Percentiles rank a stretch among this genome's conserved stretches.
Evolutionary conservation across 1,140 invertebrate species (phyloP).

Genomic region (Drosophila jambulina): DNA sequence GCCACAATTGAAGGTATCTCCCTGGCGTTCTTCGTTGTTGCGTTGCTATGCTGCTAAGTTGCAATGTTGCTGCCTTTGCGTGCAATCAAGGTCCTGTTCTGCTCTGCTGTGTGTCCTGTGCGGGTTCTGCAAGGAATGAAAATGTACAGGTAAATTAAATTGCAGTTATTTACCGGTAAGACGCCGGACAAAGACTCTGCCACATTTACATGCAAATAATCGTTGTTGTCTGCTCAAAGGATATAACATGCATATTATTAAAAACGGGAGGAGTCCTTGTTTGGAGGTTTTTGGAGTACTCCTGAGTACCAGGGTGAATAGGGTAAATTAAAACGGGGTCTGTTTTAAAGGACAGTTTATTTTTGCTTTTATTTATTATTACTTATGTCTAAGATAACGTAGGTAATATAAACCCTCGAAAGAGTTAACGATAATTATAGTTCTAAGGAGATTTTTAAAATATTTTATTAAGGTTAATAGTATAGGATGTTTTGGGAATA

Average conservation of each 20-base stretch:
- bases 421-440: background rate
- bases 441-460: background rate
- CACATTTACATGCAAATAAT: constrained; percentile 51
- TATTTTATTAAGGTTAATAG: background rate
- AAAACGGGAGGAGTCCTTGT: constrained; percentile 2
- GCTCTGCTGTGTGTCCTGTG: constrained; percentile 1
- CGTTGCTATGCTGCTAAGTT: constrained; percentile 49
- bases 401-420: background rate
- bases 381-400: background rate
- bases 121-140: constrained; percentile 36
- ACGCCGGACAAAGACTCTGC: constrained; percentile 37
- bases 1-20: constrained; percentile 72
- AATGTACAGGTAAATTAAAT: constrained; percentile 45
- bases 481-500: too few species aligned
- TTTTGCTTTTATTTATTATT: background rate
- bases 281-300: background rate
- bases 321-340: background rate
- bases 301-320: too few species aligned
- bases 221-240: constrained; percentile 21
- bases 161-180: constrained; percentile 44
- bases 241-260: constrained; percentile 35
- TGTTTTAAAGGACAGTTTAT: background rate
- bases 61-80: constrained; percentile 47
- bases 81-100: constrained; percentile 50
- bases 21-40: constrained; percentile 81